These are phyloP conservation scores for Fundulus diaphanus DNA, from an alignment of 2,797 vertebrate species.

Conservation along the genomic window DNA sequence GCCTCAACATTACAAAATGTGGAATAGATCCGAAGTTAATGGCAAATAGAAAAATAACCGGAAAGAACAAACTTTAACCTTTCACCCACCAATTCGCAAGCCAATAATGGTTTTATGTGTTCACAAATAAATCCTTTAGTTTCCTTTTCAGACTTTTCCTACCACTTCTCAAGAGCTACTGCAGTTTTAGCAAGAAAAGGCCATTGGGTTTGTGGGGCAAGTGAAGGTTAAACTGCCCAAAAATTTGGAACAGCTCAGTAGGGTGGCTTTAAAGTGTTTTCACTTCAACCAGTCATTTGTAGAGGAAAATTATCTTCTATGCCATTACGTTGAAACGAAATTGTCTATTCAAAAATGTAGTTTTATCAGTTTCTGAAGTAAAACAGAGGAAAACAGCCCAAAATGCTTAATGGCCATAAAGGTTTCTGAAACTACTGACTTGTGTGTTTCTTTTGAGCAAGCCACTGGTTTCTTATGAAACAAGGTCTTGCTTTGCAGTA, in stretches of 20 bases:
- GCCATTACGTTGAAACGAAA: slow-evolving; percentile 47
- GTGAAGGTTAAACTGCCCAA: slow-evolving; percentile 39
- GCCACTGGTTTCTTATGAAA: slow-evolving; percentile 71
- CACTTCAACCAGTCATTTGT: slow-evolving; percentile 29
- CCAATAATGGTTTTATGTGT: neutral
- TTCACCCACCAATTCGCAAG: neutral
- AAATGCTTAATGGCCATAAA: slow-evolving; percentile 58
- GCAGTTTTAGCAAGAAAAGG: neutral
- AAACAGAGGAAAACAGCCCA: slow-evolving; percentile 46
- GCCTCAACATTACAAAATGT: neutral
- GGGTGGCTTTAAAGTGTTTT: slow-evolving; percentile 40
- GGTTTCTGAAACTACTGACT: slow-evolving; percentile 50
- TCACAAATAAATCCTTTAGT: neutral
- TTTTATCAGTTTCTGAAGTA: slow-evolving; percentile 50
- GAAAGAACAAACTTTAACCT: neutral
- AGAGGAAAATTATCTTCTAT: slow-evolving; percentile 47
- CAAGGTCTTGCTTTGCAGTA: slow-evolving; percentile 53
- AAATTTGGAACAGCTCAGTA: slow-evolving; percentile 1
- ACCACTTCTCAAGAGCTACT: neutral
- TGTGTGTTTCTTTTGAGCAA: slow-evolving; percentile 61
- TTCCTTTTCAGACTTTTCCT: neutral
- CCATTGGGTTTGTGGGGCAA: slow-evolving; percentile 13
- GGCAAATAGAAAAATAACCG: neutral
- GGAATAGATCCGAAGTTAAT: neutral
- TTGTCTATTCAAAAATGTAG: slow-evolving; percentile 50